Conservation (phyloP, 2,797 vertebrate genomes). For the Eulemur albifrons region DNA sequence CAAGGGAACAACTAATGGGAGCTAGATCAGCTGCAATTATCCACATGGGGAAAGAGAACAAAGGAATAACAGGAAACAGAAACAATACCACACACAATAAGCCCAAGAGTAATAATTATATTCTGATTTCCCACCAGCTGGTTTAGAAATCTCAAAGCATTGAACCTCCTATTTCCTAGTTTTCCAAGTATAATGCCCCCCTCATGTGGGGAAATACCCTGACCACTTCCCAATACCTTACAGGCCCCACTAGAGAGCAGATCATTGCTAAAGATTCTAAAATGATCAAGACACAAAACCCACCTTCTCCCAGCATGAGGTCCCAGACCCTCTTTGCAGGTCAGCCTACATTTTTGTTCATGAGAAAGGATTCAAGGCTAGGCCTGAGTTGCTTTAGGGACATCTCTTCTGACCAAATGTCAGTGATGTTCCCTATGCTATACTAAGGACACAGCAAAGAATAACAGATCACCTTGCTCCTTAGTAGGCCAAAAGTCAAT, state of each 20-base stretch:
- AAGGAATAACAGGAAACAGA: conserved; percentile 57
- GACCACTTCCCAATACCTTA: background rate
- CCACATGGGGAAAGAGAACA: conserved; percentile 19
- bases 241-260: background rate
- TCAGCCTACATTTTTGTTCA: background rate
- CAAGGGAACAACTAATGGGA: background rate
- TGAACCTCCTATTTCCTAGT: background rate
- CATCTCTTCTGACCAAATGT: background rate
- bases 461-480: background rate
- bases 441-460: background rate
- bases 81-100: conserved; percentile 33
- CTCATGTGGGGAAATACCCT: background rate
- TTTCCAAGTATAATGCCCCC: background rate
- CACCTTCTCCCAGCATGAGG: background rate
- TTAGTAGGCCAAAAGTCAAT: background rate
- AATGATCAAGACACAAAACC: background rate
- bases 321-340: background rate
- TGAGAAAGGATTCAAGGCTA: background rate
- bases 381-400: background rate
- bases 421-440: background rate
- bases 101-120: conserved; percentile 33
- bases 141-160: conserved; percentile 24
- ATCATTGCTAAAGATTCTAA: background rate
- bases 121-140: conserved; percentile 57
- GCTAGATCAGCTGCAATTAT: conserved; percentile 2